Base-by-base conservation (phyloP, 2,888 invertebrate genomes). In the Andrena haemorrhoa region DNA sequence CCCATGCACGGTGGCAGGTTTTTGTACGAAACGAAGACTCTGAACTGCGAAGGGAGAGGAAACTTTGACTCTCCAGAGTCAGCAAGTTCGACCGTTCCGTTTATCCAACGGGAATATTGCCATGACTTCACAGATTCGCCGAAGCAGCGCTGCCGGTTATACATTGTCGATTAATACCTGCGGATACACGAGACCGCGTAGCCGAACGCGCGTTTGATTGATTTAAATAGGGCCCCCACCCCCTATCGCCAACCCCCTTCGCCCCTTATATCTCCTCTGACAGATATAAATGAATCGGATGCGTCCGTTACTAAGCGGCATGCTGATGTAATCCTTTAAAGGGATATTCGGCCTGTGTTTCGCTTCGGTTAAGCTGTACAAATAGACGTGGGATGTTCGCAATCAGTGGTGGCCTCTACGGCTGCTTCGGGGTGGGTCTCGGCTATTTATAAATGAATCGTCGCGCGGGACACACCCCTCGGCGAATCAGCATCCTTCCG, bases 241-340 rank as follows among this genome's bases (percentile, higher is more conserved):
- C 82, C 88, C 86, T 86, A 89, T 90, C 82, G 89, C 75, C 86
- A 16, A 41, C 51, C 51, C 51, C 51, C 51, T 51, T 7, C 33
- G 12, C 76, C 86, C 86, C 89, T 88, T 87, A 90, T 41, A 41
- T 41, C 41, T 91, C 83, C 90, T 77, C 88, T 88, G 93, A 93
- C 93, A 92, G 93, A 92, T 93, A 94, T 92, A 93, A 93, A 93
- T 93, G 93, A 93, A 93, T 92, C 91, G 92, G 90, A 91, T 88
- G 88, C 88, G 88, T 83, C 83, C 88, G 87, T 85, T 86, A 88
- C 84, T 85, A 88, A 84, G 86, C 88, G 85, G 84, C 89, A 86
- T 90, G 90, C 89, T 86, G 89, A 89, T 88, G 91, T 94, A 93
- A 93, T 93, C 93, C 93, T 92, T 93, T 93, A 93, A 93, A 93